Base-by-base conservation (phyloP, 2,113 vertebrate species). In the Microtus ochrogaster region DNA sequence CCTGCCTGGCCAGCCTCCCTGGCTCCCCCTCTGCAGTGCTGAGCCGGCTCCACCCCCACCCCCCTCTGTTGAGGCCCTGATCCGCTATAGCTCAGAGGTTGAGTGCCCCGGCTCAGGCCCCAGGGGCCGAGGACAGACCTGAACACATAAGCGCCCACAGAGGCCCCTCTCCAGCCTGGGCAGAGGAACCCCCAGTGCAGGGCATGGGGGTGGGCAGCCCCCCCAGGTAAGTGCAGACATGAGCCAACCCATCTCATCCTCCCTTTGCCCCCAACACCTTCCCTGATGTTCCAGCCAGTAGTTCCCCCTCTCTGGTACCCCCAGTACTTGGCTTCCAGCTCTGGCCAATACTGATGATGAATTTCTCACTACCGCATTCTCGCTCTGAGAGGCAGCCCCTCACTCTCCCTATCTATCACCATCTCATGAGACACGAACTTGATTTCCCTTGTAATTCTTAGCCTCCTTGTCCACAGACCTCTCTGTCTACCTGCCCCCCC, bases 191-290 rank as follows among this genome's bases (percentile, higher is more conserved):
- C 94, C 87, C 58, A 0, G 90, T 3, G 0, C 88, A 88, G 94
- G 91, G 68, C 82, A 96, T 97, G 97, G 97, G 97, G 96, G 95
- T 95, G 94, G 96, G 97, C 95, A 0, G 73, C 94, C 96, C 94
- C 92, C 36, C 73, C 95, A 98, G 97, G 97, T 97, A 97, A 0
- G 96, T 97, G 47, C 28, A 73, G 36, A 39, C 49, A 58, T 58
- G n/a, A 17, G 44, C 83, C 55, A 44, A 5, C 13, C 78, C 4
- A 4, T 52, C 70, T 58, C 81, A 10, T 7, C 28, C n/a, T 33
- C 74, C 49, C 2, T 16, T 4, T 41, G 61, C 12, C 72, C 7
- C 9, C 14, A 4, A 0, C 21, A 24, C 33, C 33, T 44, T 49
- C n/a, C 52, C 52, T 41, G 7, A 89, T 39, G 14, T 7, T 49